Conservation (phyloP, 2,113 vertebrate species). For the Raphicerus campestris region DNA sequence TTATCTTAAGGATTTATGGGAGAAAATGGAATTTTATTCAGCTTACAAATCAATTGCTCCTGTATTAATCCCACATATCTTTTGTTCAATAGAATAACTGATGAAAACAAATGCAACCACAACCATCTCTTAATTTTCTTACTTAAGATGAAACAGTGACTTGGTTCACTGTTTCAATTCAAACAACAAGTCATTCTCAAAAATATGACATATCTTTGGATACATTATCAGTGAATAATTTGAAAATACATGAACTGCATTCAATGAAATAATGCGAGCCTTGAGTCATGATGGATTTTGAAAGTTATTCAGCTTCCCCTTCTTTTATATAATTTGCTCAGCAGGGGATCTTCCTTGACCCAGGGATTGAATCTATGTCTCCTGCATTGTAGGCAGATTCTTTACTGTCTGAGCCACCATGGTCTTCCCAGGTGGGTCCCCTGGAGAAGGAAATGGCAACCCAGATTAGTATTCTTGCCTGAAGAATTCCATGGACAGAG, state of each 20-base stretch:
- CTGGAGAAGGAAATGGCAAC: neutral
- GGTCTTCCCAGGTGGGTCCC: neutral
- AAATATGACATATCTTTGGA: neutral
- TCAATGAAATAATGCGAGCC: neutral
- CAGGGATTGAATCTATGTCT: neutral
- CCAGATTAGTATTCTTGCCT: neutral
- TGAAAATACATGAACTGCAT: neutral
- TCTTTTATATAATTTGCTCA: neutral
- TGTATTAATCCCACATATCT: neutral
- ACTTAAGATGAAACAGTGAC: neutral
- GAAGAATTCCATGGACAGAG: neutral
- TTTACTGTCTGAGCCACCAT: neutral
- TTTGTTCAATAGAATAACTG: neutral
- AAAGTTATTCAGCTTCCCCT: neutral
- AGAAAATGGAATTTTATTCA: neutral
- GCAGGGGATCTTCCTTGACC: neutral
- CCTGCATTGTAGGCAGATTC: neutral
- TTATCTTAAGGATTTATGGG: neutral
- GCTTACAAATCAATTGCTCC: neutral
- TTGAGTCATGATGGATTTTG: neutral
- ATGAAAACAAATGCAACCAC: neutral
- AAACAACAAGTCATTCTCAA: neutral
- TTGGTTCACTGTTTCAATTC: neutral
- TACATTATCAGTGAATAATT: neutral
- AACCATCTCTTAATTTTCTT: neutral